phyloP scores from a whole-genome alignment of 2,797 vertebrate species.

The Brachymystax lenok region DNA sequence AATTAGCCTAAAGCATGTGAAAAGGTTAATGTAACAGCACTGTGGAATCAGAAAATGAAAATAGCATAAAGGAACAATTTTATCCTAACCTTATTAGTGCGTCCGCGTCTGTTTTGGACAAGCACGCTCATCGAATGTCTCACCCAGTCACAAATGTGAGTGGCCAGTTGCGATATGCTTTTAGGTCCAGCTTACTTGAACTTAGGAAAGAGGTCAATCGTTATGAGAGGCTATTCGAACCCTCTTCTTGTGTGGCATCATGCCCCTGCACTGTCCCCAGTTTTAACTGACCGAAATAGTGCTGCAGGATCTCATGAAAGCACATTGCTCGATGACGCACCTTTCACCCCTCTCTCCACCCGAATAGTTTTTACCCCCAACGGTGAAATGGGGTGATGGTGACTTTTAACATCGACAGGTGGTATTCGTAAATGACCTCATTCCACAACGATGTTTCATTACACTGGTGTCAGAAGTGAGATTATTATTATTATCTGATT shows the following conservation, averaged over 20 bases:
- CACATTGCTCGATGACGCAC: constrained; percentile 43
- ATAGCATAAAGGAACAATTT: neutral
- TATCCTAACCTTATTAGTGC: constrained; percentile 9
- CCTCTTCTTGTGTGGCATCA: constrained; percentile 76
- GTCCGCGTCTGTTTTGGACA: constrained; percentile 2
- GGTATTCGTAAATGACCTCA: too few relatives aligned
- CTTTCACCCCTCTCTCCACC: constrained; percentile 65
- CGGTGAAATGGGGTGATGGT: constrained; percentile 41
- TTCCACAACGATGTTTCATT: too few relatives aligned
- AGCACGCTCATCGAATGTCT: neutral
- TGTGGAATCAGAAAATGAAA: neutral
- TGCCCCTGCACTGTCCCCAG: constrained; percentile 48
- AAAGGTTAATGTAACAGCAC: neutral
- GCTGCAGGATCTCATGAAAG: constrained; percentile 57
- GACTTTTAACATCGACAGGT: constrained; percentile 27
- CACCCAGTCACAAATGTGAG: constrained; percentile 19
- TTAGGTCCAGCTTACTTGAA: constrained; percentile 58
- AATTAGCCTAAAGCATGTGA: neutral
- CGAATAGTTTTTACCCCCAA: constrained; percentile 62
- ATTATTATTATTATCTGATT: too few relatives aligned
- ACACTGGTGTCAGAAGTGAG: too few relatives aligned
- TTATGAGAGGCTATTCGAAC: constrained; percentile 48
- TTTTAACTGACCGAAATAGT: constrained; percentile 67
- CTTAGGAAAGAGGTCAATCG: constrained; percentile 65
- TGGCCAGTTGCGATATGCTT: constrained; percentile 51